These are phyloP conservation scores for Oostethus manadensis DNA, from an alignment of 2,113 vertebrate species.

Conservation along the genomic window DNA sequence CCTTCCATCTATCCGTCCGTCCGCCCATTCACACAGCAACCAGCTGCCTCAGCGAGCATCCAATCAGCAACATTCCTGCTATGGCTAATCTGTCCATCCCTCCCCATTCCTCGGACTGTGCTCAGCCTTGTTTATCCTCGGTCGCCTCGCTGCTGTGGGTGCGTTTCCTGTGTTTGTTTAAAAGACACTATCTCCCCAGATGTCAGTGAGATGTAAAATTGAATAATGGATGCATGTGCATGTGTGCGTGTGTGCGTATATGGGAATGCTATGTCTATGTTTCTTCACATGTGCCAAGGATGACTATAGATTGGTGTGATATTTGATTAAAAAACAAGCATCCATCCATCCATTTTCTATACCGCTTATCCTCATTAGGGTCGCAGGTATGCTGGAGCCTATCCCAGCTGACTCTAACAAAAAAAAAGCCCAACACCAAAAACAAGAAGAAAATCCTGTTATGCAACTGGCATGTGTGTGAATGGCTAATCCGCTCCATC, in stretches of 20 bases:
- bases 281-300: constrained; percentile 1
- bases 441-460: constrained; percentile 40
- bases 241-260: constrained; percentile 11
- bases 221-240: constrained; percentile 43
- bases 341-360: too few relatives aligned
- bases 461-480: constrained; percentile 42
- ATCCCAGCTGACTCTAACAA: too few relatives aligned
- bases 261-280: neutral
- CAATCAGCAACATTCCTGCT: constrained; percentile 35
- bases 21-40: constrained; percentile 39
- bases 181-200: constrained; percentile 33
- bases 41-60: constrained; percentile 43
- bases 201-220: constrained; percentile 48
- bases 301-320: neutral
- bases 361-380: too few relatives aligned
- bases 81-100: constrained; percentile 45
- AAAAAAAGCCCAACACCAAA: neutral
- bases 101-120: constrained; percentile 4
- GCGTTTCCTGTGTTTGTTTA: constrained; percentile 35
- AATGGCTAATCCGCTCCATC: constrained; percentile 36
- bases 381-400: too few relatives aligned
- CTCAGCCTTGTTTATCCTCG: constrained; percentile 49
- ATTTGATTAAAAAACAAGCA: neutral
- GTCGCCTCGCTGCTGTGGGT: constrained; percentile 19
- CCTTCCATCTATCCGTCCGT: constrained; percentile 24